phyloP scores from a whole-genome alignment of 2,113 vertebrate species.

The Ciconia stormi region DNA sequence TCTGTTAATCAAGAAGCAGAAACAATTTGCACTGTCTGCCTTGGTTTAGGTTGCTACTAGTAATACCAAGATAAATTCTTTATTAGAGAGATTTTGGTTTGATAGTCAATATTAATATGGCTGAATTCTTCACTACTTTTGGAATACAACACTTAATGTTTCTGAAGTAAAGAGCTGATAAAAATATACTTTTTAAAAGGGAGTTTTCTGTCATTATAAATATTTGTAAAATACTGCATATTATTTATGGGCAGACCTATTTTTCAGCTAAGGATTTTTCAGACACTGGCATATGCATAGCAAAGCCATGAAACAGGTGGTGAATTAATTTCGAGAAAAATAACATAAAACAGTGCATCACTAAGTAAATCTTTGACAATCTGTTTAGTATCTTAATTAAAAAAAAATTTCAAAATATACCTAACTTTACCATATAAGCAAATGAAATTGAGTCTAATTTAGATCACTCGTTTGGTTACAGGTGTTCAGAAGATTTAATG shows the following conservation, averaged over 20 bases:
- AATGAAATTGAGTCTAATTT: slow-evolving; percentile 8
- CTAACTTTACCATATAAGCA: background rate
- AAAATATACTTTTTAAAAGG: background rate
- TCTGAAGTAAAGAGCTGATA: background rate
- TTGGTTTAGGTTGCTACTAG: background rate
- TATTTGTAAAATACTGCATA: background rate
- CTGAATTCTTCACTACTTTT: background rate
- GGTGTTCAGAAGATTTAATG: slow-evolving; percentile 38
- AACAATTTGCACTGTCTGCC: background rate
- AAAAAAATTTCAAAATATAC: background rate
- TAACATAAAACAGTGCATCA: background rate
- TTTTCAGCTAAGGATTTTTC: background rate
- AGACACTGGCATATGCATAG: background rate
- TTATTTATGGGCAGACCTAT: background rate
- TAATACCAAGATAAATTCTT: background rate
- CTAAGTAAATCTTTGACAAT: slow-evolving; percentile 4
- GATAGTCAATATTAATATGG: background rate
- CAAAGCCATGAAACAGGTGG: background rate
- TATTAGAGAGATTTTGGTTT: background rate
- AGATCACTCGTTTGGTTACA: background rate
- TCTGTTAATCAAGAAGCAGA: background rate
- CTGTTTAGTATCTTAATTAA: background rate
- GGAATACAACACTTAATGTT: background rate
- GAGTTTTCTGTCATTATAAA: background rate
- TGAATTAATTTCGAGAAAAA: background rate